These are phyloP conservation scores for Drosophila mayaguana DNA, from an alignment of 2,888 invertebrate species.

Conservation along the genomic window DNA sequence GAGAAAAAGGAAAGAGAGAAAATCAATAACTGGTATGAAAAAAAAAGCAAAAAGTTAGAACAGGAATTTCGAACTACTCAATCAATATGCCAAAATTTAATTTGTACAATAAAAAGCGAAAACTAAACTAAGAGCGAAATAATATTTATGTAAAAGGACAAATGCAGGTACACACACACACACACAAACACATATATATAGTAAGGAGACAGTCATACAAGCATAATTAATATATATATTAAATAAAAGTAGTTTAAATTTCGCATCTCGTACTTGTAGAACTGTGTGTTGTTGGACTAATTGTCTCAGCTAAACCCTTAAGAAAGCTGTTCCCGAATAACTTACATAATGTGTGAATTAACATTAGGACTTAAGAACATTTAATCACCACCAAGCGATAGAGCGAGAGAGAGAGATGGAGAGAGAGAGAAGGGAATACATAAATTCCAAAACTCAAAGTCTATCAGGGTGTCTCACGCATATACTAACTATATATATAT, in stretches of 20 bases:
- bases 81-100: constrained; percentile 73
- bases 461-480: constrained; percentile 23
- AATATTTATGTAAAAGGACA: constrained; percentile 62
- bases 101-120: constrained; percentile 45
- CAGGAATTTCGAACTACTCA: constrained; percentile 59
- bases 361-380: constrained; percentile 7
- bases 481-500: constrained; percentile 8
- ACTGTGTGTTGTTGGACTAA: constrained; percentile 38
- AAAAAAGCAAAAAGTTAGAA: neutral
- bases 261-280: constrained; percentile 52
- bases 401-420: neutral
- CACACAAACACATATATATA: constrained; percentile 11
- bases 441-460: constrained; percentile 6
- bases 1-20: constrained; percentile 10
- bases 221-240: constrained; percentile 13
- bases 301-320: constrained; percentile 24
- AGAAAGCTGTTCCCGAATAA: constrained; percentile 5
- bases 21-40: constrained; percentile 23
- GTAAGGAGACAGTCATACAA: constrained; percentile 47
- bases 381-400: constrained; percentile 16
- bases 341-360: constrained; percentile 29
- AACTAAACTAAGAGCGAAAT: constrained; percentile 31
- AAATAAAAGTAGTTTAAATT: constrained; percentile 46
- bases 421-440: constrained; percentile 3
- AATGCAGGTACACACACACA: constrained; percentile 64